phyloP scores from a whole-genome alignment of 2,797 vertebrate species.

The Odontamblyopus rebecca region DNA sequence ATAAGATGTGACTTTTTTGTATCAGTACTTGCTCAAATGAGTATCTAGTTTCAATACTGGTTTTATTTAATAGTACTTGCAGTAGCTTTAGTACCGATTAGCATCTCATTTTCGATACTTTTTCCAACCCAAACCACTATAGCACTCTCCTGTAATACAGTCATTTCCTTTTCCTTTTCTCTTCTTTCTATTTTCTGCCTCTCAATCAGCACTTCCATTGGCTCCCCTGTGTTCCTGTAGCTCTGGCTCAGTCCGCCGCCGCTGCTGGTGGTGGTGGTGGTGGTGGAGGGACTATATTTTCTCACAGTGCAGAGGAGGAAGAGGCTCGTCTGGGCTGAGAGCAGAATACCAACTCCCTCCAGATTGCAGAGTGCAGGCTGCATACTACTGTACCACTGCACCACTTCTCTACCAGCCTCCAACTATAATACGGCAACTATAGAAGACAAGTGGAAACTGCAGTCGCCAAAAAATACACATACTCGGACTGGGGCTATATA shows the following conservation, averaged over 20 bases:
- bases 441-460: slow-evolving; percentile 15
- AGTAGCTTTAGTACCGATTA: no score
- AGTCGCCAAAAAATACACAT: not conserved
- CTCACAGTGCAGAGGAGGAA: slow-evolving; percentile 58
- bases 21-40: no score
- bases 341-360: slow-evolving; percentile 70
- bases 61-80: no score
- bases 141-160: no score
- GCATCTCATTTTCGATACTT: no score
- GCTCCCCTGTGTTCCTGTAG: slow-evolving; percentile 20
- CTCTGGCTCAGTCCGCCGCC: slow-evolving; percentile 25
- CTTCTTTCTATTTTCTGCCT: slow-evolving; percentile 5
- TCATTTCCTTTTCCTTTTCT: not conserved
- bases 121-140: no score
- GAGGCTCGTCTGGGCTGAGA: slow-evolving; percentile 53
- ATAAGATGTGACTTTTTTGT: no score
- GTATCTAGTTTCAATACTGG: no score
- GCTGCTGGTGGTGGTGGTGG: not conserved
- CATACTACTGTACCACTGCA: slow-evolving; percentile 53
- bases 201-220: slow-evolving; percentile 4
- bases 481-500: not conserved
- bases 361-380: slow-evolving; percentile 61
- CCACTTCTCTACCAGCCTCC: slow-evolving; percentile 41
- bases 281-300: slow-evolving; percentile 47
- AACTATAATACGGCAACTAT: slow-evolving; percentile 21